Percentiles rank a stretch among this genome's conserved stretches.
Conservation (phyloP, 2,888 invertebrate genomes). For the Agonopterix subpropinquella region DNA sequence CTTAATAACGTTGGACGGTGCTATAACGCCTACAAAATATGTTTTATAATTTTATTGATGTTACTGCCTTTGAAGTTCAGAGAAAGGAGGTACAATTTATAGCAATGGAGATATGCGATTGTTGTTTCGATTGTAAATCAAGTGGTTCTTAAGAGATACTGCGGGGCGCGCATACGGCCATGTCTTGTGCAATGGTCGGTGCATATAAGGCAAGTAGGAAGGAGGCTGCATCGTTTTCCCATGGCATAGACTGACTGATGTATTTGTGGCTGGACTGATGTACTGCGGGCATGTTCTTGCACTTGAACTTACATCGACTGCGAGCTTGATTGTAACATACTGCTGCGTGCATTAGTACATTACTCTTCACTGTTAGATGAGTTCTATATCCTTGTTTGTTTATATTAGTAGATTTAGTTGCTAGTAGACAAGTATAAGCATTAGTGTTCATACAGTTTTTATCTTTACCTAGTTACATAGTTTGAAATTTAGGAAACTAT, state of each 20-base stretch:
- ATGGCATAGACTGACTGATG: constrained; percentile 56
- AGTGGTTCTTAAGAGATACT: constrained; percentile 13
- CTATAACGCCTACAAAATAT: constrained; percentile 19
- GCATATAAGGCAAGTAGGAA: constrained; percentile 65
- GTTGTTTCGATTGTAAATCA: constrained; percentile 18
- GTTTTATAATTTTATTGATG: constrained; percentile 20
- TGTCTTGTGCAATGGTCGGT: constrained; percentile 30
- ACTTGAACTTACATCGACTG: constrained; percentile 51
- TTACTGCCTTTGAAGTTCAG: constrained; percentile 7
- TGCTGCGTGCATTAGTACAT: constrained; percentile 18
- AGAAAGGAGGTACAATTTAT: constrained; percentile 18
- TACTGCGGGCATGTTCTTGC: constrained; percentile 47
- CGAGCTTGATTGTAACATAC: constrained; percentile 33
- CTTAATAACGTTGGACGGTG: constrained; percentile 16
- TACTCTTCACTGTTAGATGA: constrained; percentile 16
- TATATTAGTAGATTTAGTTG: constrained; percentile 20
- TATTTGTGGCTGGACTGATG: constrained; percentile 50
- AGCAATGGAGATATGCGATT: constrained; percentile 14
- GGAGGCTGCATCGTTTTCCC: constrained; percentile 54
- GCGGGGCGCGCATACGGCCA: constrained; percentile 19
- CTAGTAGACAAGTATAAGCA: constrained; percentile 11
- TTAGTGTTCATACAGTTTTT: too few species aligned
- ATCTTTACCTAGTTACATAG: too few species aligned
- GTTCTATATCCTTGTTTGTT: constrained; percentile 14
- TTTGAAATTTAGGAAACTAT: too few species aligned